Base-by-base conservation (phyloP, 1,140 invertebrate species). In the Papilio polytes region DNA sequence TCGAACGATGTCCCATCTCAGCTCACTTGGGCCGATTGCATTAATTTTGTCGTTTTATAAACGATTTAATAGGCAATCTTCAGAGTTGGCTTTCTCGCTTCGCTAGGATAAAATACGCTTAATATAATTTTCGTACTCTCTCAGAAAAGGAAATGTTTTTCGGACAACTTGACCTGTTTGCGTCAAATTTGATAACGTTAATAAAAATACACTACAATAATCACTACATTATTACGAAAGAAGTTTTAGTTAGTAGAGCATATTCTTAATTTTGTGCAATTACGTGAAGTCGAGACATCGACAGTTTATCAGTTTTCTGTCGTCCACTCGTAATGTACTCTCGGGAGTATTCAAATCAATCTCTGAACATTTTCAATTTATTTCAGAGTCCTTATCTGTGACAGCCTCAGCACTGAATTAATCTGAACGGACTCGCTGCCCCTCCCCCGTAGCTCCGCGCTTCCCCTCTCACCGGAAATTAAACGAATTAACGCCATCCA, bases 401-500 rank as follows among this genome's bases (percentile, higher is more conserved):
- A 92, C 92, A 90, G 92, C 88, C 89, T 92, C 90, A 89, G 91
- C 89, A 88, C 87, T 91, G 94, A 94, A 95, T 94, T 95, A 95
- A 95, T 95, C 94, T 94, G 92, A 89, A 86, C 90, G 89, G 89
- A 89, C 92, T 88, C 87, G 81, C 79, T 85, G 84, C 36, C 78
- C 22, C 86, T 86, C 85, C 88, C 74, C 83, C 83, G 87, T 76
- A 84, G 82, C 85, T 56, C n/a, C 53, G 18, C 48, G 15, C 85
- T 48, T 74, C 82, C 85, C 87, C 86, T 89, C 91, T 91, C 91
- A 90, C 94, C 94, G 94, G 94, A 95, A 95, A 95, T 95, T 95
- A 95, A 95, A 95, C 92, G 94, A 95, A 95, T 95, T 95, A 95
- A 94, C 91, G 92, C 91, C 91, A 91, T 94, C 94, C 92, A 94